Conservation (phyloP, 1,140 invertebrate species). For the Frieseomelitta varia region DNA sequence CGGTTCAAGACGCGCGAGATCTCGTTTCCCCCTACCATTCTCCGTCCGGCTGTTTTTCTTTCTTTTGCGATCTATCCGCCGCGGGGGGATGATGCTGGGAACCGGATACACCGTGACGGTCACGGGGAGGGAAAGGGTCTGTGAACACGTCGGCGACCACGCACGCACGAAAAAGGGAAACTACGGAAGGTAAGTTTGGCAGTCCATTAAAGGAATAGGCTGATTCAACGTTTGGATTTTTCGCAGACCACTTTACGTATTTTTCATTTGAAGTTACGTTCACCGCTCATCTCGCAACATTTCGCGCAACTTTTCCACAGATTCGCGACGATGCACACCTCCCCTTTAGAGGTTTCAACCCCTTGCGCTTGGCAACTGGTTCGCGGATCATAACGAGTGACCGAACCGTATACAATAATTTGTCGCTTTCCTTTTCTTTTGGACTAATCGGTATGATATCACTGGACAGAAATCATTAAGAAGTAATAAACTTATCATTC, state of each 20-base stretch:
- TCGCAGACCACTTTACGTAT: not conserved
- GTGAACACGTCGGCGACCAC: not conserved
- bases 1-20: constrained; percentile 29
- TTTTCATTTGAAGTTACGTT: not conserved
- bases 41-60: not conserved
- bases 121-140: not conserved
- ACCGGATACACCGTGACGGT: not conserved
- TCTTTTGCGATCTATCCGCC: not conserved
- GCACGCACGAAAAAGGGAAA: not conserved
- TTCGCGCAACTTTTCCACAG: not conserved
- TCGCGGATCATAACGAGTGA: too few species aligned
- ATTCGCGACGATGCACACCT: too few species aligned
- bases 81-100: not conserved
- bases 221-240: not conserved
- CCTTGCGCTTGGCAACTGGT: too few species aligned
- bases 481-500: too few species aligned
- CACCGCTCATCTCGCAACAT: not conserved
- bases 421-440: too few species aligned
- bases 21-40: not conserved
- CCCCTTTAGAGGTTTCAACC: too few species aligned
- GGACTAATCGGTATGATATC: too few species aligned
- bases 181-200: not conserved
- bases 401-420: too few species aligned
- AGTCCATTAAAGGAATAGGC: constrained; percentile 14
- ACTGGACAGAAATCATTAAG: too few species aligned